phyloP scores from a whole-genome alignment of 2,797 vertebrate species.

The Danio tinwini region DNA sequence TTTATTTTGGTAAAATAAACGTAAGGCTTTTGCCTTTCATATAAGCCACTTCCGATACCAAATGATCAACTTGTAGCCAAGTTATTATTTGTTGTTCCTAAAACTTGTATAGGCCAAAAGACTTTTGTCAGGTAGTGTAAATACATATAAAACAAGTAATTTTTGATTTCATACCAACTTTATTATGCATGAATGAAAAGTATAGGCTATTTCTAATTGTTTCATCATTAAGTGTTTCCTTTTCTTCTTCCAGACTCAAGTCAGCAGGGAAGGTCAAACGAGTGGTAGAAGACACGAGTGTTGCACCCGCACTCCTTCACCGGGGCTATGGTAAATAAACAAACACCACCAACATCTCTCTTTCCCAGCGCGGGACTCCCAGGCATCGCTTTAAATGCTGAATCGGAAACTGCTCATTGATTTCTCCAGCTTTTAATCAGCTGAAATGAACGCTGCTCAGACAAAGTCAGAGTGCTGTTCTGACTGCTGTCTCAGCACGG shows the following conservation, averaged over 20 bases:
- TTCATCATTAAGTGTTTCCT: not conserved
- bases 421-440: conserved; percentile 65
- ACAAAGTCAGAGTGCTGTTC: conserved; percentile 64
- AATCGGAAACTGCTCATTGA: conserved; percentile 70
- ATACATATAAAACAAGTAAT: no score
- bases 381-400: conserved; percentile 45
- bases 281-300: conserved; percentile 65
- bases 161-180: no score
- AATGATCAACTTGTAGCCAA: no score
- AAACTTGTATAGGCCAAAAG: no score
- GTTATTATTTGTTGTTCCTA: no score
- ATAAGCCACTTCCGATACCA: no score
- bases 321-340: conserved; percentile 77
- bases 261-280: conserved; percentile 52
- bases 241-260: conserved; percentile 60
- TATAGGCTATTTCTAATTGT: no score
- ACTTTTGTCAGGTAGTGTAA: no score
- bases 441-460: conserved; percentile 63
- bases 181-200: no score
- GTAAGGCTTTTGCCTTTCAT: no score
- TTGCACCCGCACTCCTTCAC: conserved; percentile 73
- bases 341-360: conserved; percentile 5
- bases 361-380: not conserved
- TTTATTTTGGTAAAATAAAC: no score
- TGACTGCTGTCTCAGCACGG: conserved; percentile 53